phyloP scores from a whole-genome alignment of 2,113 vertebrate species.

The Neolamprologus cancellatus region DNA sequence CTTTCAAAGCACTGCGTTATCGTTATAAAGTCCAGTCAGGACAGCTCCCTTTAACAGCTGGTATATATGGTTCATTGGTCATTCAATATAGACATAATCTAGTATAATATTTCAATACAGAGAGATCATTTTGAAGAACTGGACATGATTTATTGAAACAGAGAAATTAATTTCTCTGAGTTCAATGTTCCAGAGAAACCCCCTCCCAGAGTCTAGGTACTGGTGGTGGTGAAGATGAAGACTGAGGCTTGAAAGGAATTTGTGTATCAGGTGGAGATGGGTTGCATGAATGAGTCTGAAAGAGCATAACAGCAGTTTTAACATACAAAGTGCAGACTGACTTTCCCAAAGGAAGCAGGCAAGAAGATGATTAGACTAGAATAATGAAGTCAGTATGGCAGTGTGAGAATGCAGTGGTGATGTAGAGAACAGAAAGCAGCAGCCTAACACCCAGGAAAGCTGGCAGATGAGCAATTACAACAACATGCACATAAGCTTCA shows the following conservation, averaged over 20 bases:
- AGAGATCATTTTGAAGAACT: no score
- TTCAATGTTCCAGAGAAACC: no score
- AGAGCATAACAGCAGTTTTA: background rate
- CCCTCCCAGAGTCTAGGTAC: background rate
- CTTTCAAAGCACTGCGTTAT: no score
- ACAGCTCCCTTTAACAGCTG: no score
- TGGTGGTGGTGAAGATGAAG: background rate
- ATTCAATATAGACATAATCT: no score
- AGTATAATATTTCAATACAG: no score
- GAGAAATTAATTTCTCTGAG: background rate
- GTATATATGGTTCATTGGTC: no score
- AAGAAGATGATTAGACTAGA: background rate
- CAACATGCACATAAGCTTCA: rapidly evolving
- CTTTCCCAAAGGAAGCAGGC: background rate
- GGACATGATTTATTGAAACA: no score
- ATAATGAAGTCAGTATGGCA: background rate
- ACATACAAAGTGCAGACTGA: background rate
- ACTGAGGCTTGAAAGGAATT: background rate
- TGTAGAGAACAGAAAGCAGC: background rate
- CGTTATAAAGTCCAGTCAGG: no score
- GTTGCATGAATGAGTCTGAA: background rate
- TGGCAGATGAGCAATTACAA: background rate
- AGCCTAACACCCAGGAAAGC: background rate
- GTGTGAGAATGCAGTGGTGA: background rate
- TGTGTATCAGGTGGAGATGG: rapidly evolving